Conservation (phyloP, 2,888 invertebrate genomes). For the Lamproptera curius region DNA sequence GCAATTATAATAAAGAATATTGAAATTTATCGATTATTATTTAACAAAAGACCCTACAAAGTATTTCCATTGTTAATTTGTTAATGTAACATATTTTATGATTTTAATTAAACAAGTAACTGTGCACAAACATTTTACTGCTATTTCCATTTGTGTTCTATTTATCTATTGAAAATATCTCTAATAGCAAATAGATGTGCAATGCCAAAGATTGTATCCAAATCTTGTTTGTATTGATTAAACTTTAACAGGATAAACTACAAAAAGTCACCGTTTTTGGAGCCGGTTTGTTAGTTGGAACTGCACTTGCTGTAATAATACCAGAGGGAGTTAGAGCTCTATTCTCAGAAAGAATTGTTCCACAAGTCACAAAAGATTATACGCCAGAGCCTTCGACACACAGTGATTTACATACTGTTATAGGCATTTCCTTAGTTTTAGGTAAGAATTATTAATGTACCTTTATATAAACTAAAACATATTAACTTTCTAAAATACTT, state of each 20-base stretch:
- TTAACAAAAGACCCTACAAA: no score
- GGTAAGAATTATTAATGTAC: conserved; percentile 55
- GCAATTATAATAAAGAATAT: no score
- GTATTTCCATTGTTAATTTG: no score
- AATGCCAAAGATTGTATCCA: no score
- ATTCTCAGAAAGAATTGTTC: conserved; percentile 62
- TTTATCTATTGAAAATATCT: no score
- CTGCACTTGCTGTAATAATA: conserved; percentile 97
- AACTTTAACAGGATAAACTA: conserved; percentile 88
- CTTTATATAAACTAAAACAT: not conserved
- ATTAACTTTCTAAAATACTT: no score
- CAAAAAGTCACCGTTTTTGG: conserved; percentile 96
- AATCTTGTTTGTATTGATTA: not conserved
- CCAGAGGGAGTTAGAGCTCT: conserved; percentile 97
- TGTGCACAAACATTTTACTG: no score
- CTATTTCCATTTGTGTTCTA: no score
- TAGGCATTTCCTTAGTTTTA: conserved; percentile 94
- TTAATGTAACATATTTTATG: no score
- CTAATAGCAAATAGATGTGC: no score
- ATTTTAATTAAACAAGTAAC: no score
- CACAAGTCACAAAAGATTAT: conserved; percentile 53
- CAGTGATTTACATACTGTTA: conserved; percentile 85
- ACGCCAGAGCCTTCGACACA: conserved; percentile 57
- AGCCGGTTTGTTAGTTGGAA: conserved; percentile 97
- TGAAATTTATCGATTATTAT: no score